Evolutionary conservation across 2,113 vertebrate genomes (phyloP), one percentile per base, ranked within the genome.

Genomic region (Zosterops japonicus): DNA sequence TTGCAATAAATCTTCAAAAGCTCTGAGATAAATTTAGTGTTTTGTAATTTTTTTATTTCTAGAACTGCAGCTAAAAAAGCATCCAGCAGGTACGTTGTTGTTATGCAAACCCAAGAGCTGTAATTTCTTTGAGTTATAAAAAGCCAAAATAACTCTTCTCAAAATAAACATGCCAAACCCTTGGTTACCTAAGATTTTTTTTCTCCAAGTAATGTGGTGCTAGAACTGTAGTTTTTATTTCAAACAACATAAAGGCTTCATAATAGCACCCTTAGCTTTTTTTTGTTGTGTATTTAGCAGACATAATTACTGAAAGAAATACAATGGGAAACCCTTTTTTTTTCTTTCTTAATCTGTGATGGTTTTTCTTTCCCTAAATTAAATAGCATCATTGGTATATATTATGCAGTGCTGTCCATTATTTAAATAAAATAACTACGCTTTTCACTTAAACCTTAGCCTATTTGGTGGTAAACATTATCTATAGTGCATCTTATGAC

Each of bases 1-100:
- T 79, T 95, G 95, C 70, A 91, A 61, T 93, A 96, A 61, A 89
- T 91, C 70, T 93, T 89, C 31, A 89, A 89, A 57, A 80, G 50
- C 90, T 89, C 50, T 0, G 18, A 76, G 87, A 93, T 57, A 79
- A 92, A 91, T 72, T 61, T 78, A 83, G 87, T 69, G 21, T 4
- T 93, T 87, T 71, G 42, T 53, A 93, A 9, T 85, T 82, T 79
- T 93, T 59, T 93, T 79, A 78, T 91, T 91, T 93, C 85, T 74
- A 74, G 70, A 90, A 57, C 55, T 76, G 42, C 76, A 91, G 53
- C 57, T 84, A 44, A 82, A 78, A 78, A 95, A 79, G 50, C 56
- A 93, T 79, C 55, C 24, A 8, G 42, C 89, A 97, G 89, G 94
- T 97, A 95, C 27, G 1, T 33, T 81, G 52, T 96, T 91, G 77